Conservation (phyloP, 2,888 invertebrate species). For the Rotaria magnacalcarata region DNA sequence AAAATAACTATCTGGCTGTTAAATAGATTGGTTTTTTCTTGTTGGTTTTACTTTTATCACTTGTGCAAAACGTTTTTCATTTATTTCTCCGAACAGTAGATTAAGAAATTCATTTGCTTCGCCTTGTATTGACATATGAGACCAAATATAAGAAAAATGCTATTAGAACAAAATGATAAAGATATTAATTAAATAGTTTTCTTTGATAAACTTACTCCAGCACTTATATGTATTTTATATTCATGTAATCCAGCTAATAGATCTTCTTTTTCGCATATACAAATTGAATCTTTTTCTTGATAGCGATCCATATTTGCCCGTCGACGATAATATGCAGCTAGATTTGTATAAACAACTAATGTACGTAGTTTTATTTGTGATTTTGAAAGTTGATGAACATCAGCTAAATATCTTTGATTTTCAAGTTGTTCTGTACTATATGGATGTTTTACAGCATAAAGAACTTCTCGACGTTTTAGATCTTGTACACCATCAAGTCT, state of each 20-base stretch:
- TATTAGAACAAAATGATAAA: neutral
- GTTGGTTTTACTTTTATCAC: neutral
- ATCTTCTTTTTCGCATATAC: slow-evolving; percentile 29
- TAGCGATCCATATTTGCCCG: neutral
- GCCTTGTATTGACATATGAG: neutral
- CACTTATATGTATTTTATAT: slow-evolving; percentile 13
- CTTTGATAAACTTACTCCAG: neutral
- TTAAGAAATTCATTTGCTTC: slow-evolving; percentile 31
- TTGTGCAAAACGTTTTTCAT: slow-evolving; percentile 29
- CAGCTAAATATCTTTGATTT: slow-evolving; percentile 11
- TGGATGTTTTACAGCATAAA: slow-evolving; percentile 32
- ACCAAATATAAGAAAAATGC: slow-evolving; percentile 25
- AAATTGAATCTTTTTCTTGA: neutral
- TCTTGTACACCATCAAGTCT: slow-evolving; percentile 35
- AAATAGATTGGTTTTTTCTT: neutral
- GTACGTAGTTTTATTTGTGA: slow-evolving; percentile 9
- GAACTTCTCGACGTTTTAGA: slow-evolving; percentile 18
- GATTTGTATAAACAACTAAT: slow-evolving; percentile 32
- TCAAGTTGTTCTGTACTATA: slow-evolving; percentile 28
- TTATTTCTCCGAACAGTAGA: neutral
- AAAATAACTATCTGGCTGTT: no score
- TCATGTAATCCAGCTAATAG: slow-evolving; percentile 22
- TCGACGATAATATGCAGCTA: slow-evolving; percentile 14
- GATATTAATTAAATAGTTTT: neutral
- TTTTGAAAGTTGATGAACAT: slow-evolving; percentile 1